Percentiles rank a stretch among this genome's conserved stretches.
Evolutionary conservation across 2,888 invertebrate species (phyloP).

Genomic region (Caenorhabditis sp.): DNA sequence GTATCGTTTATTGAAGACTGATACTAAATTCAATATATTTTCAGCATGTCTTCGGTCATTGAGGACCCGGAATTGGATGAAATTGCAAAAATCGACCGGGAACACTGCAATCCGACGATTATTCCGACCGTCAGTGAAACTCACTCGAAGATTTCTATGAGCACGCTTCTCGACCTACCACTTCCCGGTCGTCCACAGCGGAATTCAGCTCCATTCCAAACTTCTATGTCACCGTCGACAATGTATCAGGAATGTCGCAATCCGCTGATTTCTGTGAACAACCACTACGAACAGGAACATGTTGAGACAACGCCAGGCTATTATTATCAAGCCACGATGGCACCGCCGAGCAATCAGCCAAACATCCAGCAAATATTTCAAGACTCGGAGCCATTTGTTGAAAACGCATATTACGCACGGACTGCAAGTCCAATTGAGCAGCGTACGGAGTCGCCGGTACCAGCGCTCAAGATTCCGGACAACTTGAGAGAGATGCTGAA

Average conservation of each 20-base stretch:
- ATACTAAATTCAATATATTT: background rate
- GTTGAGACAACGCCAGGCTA: too few relatives aligned
- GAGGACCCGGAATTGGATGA: constrained; percentile 11
- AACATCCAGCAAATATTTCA: constrained; percentile 18
- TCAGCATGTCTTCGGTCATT: background rate
- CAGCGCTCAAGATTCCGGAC: constrained; percentile 4
- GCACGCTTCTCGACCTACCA: constrained; percentile 16
- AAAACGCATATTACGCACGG: constrained; percentile 13
- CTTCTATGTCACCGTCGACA: too few relatives aligned
- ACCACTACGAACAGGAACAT: background rate
- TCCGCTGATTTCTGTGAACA: background rate
- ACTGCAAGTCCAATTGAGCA: too few relatives aligned
- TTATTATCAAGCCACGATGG: background rate
- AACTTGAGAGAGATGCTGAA: constrained; percentile 17
- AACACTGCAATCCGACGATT: background rate
- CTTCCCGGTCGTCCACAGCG: constrained; percentile 18
- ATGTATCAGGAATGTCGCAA: too few relatives aligned
- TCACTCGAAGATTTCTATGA: background rate
- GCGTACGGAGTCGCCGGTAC: background rate
- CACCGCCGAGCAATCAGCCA: background rate
- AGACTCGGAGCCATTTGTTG: background rate
- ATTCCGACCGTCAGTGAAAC: constrained; percentile 6
- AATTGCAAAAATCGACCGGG: too few relatives aligned
- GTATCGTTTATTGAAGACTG: too few relatives aligned
- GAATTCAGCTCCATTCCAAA: background rate